These are phyloP conservation scores for Aquatica leii DNA, from an alignment of 2,888 invertebrate genomes.

Conservation along the genomic window DNA sequence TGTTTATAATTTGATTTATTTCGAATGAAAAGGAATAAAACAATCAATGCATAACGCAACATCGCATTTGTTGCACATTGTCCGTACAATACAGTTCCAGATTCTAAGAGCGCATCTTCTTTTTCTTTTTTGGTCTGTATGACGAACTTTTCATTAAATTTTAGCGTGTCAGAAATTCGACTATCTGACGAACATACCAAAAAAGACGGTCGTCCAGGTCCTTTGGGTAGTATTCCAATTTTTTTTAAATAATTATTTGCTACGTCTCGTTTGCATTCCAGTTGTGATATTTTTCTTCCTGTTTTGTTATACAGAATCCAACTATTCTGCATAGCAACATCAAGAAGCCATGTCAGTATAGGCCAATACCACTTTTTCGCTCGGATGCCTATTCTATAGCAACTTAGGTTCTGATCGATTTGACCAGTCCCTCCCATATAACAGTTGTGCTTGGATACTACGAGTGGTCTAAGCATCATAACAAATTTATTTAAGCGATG, in stretches of 20 bases:
- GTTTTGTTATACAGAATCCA: conserved; percentile 33
- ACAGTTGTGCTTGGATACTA: conserved; percentile 32
- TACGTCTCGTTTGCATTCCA: conserved; percentile 37
- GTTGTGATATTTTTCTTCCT: conserved; percentile 17
- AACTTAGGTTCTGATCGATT: conserved; percentile 41
- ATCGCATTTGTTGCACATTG: conserved; percentile 14
- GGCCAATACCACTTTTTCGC: conserved; percentile 47
- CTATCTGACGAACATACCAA: no score
- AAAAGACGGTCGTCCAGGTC: conserved; percentile 7
- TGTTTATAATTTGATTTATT: no score
- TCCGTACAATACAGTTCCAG: not conserved
- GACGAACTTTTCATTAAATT: conserved; percentile 19
- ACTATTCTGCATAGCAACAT: no score
- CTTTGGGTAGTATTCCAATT: conserved; percentile 20
- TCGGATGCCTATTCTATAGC: conserved; percentile 44
- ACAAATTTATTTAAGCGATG: conserved; percentile 38
- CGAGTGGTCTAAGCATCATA: conserved; percentile 21
- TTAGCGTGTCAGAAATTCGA: conserved; percentile 1
- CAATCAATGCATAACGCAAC: no score
- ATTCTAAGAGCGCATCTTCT: conserved; percentile 11
- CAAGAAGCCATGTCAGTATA: conserved; percentile 39
- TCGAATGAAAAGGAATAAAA: no score
- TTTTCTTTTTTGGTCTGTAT: conserved; percentile 15
- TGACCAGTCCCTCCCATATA: no score
- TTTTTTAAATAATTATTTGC: conserved; percentile 31